These are phyloP conservation scores for Machaerirhynchus nigripectus DNA, from an alignment of 2,113 vertebrate genomes.

Conservation along the genomic window DNA sequence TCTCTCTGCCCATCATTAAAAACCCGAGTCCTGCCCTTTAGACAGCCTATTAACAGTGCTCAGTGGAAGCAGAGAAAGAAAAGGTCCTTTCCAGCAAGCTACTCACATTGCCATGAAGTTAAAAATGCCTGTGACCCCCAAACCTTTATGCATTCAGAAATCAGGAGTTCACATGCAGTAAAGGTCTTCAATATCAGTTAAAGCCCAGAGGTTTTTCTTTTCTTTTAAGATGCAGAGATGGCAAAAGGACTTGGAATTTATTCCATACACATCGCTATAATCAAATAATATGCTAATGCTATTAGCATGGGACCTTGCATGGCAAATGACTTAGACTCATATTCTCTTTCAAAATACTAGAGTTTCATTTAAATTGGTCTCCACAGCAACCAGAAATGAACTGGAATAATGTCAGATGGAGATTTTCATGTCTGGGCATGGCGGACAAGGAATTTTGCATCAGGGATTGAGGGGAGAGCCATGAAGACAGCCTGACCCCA, in stretches of 20 bases:
- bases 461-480: background rate
- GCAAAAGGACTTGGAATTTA: slow-evolving; percentile 38
- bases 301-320: slow-evolving; percentile 51
- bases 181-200: background rate
- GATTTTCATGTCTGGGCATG: background rate
- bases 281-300: slow-evolving; percentile 55
- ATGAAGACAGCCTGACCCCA: background rate
- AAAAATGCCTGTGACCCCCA: background rate
- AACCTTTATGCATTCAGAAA: slow-evolving; percentile 19
- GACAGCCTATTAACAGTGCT: background rate
- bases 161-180: background rate
- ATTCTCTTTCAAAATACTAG: slow-evolving; percentile 46
- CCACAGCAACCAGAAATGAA: slow-evolving; percentile 44
- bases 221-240: slow-evolving; percentile 11
- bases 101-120: background rate
- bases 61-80: background rate
- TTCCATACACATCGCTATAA: slow-evolving; percentile 12
- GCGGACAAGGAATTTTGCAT: background rate
- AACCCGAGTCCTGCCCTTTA: background rate
- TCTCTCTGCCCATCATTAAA: background rate
- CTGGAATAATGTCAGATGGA: background rate
- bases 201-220: slow-evolving; percentile 12
- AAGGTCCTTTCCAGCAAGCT: background rate
- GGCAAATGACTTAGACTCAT: slow-evolving; percentile 48
- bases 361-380: slow-evolving; percentile 60